These are phyloP conservation scores for Spilarctia lutea DNA, from an alignment of 2,888 invertebrate genomes.

Conservation along the genomic window DNA sequence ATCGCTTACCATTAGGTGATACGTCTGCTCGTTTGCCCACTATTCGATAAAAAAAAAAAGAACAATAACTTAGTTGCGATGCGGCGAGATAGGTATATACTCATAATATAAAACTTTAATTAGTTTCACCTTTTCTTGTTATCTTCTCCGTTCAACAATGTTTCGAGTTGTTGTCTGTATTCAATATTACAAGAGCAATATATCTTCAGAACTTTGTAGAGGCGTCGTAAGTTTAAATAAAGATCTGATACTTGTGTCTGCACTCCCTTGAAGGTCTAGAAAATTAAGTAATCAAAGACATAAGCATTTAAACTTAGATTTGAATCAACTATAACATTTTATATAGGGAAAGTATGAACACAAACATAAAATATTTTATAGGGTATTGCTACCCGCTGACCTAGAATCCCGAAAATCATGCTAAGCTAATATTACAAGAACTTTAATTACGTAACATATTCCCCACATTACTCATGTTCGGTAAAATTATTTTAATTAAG, in stretches of 20 bases:
- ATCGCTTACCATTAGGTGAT: too few relatives aligned
- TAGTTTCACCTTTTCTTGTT: slow-evolving; percentile 80
- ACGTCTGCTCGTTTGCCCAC: too few relatives aligned
- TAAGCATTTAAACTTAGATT: background rate
- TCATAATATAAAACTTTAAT: slow-evolving; percentile 83
- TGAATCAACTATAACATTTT: background rate
- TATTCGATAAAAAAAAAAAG: too few relatives aligned
- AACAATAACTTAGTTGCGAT: slow-evolving; percentile 67
- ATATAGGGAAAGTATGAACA: background rate
- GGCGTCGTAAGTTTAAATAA: background rate
- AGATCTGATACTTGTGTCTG: background rate
- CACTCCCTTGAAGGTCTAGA: background rate
- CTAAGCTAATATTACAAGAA: background rate
- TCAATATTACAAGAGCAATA: slow-evolving; percentile 55
- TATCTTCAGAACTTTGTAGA: background rate
- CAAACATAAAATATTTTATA: background rate
- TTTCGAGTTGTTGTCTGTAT: slow-evolving; percentile 75
- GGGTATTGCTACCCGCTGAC: background rate
- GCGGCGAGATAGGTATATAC: slow-evolving; percentile 53
- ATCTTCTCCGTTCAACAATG: slow-evolving; percentile 73
- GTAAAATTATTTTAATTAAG: slow-evolving; percentile 43
- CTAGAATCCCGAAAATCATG: background rate
- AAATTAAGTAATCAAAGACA: background rate
- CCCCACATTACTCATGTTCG: background rate
- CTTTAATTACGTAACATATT: slow-evolving; percentile 17